Base-by-base conservation (phyloP, 2,113 vertebrate genomes). In the Microtus richardsoni region DNA sequence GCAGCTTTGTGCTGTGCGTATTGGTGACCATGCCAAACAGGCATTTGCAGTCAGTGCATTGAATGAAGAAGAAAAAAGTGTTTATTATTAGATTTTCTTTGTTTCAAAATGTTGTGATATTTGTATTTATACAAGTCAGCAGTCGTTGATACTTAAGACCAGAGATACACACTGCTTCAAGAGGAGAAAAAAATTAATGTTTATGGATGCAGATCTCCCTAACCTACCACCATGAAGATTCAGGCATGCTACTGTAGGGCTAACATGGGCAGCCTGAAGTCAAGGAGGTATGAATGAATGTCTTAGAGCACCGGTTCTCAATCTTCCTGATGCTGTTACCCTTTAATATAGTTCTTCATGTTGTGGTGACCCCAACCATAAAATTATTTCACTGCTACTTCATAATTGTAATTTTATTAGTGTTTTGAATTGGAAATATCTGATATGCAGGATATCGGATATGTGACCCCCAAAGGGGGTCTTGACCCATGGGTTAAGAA, bases 1-100 rank as follows among this genome's bases (percentile, higher is more conserved):
- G 9, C 87, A 9, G 79, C 85, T 95, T 88, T 70, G 62, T 73
- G 41, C 49, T 74, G 1, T 10, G 21, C 10, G 1, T 88, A 66
- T 70, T 12, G 13, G 30, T 95, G 62, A 77, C 71, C 10, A 49
- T 39, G 14, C 10, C 49, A 88, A 91, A 62, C 3, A 91, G 77
- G 66, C 91, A 22, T 89, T 91, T 87, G 47, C 1, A 30, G 78
- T 91, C n/a, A 80, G 0, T 93, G 8, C 94, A 47, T 91, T 96
- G 39, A 47, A 92, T 96, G 39, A 47, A 92, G 66, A 95, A 93
- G 85, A 90, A 96, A 89, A 84, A 17, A 49, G 22, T 94, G 44
- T 39, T 36, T 88, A n/a, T 95, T 88, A 64, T 54, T 68, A 52
- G 75, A 39, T 79, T 92, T 89, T 83, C 58, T 89, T 91, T 95